Base-by-base conservation (phyloP, 2,113 vertebrate species). In the Tiliqua scincoides region DNA sequence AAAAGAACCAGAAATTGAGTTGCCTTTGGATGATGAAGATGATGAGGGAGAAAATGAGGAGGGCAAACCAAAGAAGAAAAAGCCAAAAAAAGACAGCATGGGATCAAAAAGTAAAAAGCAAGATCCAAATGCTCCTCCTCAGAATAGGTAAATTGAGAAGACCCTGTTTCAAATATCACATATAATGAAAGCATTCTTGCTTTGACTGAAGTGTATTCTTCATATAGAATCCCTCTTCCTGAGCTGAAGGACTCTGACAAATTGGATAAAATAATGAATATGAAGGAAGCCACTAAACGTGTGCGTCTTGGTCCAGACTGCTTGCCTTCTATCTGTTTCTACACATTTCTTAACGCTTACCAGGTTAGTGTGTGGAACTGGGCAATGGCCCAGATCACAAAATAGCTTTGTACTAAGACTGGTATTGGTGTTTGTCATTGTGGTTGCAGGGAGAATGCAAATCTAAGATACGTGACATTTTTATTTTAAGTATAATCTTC, bases 31-130 rank as follows among this genome's bases (percentile, higher is more conserved):
- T 91, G 99, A 99, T 90, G 99, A 99, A 90, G 99, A 99, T 87
- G 99, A 99, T 91, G 99, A 99, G 92, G 99, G 98, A 52, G 99
- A 99, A 93, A 99, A 99, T 73, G 99, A 99, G 87, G 99, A 99
- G 94, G 99, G 99, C 85, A 99, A 99, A 92, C 98, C 99, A 92
- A 99, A 99, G 95, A 99, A 99, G 95, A 99, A 99, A 93, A 99
- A 99, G 91, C 98, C 99, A 67, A 99, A 98, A 94, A 99, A 98
- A 94, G 99, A 99, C 77, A 99, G 96, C 32, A 96, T 98, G 93
- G 98, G 99, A 54, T 98, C 97, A 76, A 99, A 99, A 97, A 99
- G 98, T 96, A 99, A 99, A 96, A 99, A 99, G 89, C 99, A 99
- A 94, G 99, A 99, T 86, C 99, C 99, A 32, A 98, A 99, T 85